Evolutionary conservation across 2,888 invertebrate genomes (phyloP), one percentile per base, ranked within the genome.

Genomic region (Rhabditoides inermis): DNA sequence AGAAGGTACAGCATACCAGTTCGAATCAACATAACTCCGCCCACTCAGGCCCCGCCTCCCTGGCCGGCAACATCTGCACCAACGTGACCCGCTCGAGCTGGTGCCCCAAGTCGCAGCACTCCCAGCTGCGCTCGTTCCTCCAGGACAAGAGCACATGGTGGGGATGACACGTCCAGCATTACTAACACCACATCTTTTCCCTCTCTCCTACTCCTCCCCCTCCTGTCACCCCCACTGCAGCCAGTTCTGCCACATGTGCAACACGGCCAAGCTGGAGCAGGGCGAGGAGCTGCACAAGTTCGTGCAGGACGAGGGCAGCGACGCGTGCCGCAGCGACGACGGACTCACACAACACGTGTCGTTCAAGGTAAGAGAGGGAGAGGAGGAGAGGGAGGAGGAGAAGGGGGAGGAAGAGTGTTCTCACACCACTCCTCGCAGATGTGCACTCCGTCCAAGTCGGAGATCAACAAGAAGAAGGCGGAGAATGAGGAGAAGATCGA

Each of bases 401-500:
- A 26, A 41, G 20, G 25, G 40, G 22, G n/a, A n/a, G n/a, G n/a
- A n/a, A n/a, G n/a, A n/a, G n/a, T n/a, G n/a, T n/a, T 35, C 35
- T 4, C 37, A 20, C 20, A 7, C 37, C 20, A 37, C 18, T 37
- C 22, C 37, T 20, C 22, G 20, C 18, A 37, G 12, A 7, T 61
- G 46, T 61, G 61, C 45, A 62, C 61, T 27, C 61, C 61, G 10
- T 49, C 57, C 28, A 44, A 51, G 35, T 47, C 47, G 25, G 53
- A 55, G 41, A 45, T 61, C 5, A 47, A 49, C 25, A 32, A 53
- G 26, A 51, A 56, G 4, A 59, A 61, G 47, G 54, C 57, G 6
- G 61, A 61, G 18, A 28, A 46, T n/a, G 61, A 61, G 45, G 55
- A 55, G 7, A 52, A 58, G 45, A 32, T 58, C 39, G 57, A 61